Evolutionary conservation across 2,797 vertebrate genomes (phyloP).

Genomic region (Betta splendens): DNA sequence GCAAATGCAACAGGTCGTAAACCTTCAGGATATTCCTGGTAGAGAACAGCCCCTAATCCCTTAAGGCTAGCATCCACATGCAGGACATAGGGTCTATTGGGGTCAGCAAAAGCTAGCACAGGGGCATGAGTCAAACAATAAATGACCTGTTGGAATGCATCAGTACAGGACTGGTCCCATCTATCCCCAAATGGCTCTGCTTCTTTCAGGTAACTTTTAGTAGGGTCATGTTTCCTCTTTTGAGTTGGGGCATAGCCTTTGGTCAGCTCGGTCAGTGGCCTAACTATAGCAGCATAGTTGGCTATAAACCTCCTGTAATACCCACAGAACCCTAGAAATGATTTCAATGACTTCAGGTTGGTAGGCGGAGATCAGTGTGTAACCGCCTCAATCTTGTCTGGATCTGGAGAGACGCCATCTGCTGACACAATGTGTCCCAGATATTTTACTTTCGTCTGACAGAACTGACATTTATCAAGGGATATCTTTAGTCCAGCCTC

Average conservation of each 20-base stretch:
- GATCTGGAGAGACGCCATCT: slow-evolving; percentile 15
- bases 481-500: slow-evolving; percentile 23
- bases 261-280: not conserved
- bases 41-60: no score
- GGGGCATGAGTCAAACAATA: not conserved
- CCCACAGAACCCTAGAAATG: not conserved
- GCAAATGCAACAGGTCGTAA: slow-evolving; percentile 8
- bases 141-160: not conserved
- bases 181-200: not conserved
- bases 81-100: no score
- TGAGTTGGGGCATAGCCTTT: not conserved
- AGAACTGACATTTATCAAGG: slow-evolving; percentile 29
- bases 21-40: not conserved
- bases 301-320: not conserved
- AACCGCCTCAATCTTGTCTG: slow-evolving; percentile 11
- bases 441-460: slow-evolving; percentile 14
- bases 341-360: slow-evolving; percentile 1
- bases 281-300: not conserved
- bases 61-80: no score
- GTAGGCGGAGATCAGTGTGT: not conserved
- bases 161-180: not conserved
- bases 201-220: not conserved
- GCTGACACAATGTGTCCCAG: slow-evolving; percentile 30
- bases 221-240: not conserved
- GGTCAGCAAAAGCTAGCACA: no score